phyloP scores from a whole-genome alignment of 1,140 invertebrate species.

The Stenopsyche tienmushanensis region DNA sequence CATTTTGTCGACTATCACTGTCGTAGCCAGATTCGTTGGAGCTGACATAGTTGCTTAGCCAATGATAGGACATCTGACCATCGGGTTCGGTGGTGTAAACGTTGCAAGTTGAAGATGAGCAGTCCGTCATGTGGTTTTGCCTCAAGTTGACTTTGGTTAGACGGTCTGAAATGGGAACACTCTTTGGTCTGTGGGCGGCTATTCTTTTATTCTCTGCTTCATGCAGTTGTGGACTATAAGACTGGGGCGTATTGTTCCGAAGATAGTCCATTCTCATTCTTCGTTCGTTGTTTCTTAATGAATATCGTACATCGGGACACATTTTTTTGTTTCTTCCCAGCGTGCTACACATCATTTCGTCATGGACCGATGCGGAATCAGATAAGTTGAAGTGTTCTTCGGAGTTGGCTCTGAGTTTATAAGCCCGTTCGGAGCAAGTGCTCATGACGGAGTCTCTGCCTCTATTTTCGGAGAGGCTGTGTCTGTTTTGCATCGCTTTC shows the following conservation, averaged over 20 bases:
- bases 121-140: constrained; percentile 50
- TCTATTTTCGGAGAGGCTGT: constrained; percentile 55
- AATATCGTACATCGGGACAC: constrained; percentile 49
- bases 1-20: constrained; percentile 68
- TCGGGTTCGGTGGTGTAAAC: constrained; percentile 48
- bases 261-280: neutral
- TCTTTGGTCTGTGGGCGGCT: constrained; percentile 46
- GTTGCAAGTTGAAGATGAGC: constrained; percentile 52
- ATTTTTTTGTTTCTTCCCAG: constrained; percentile 46
- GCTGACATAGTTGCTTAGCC: constrained; percentile 69
- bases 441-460: constrained; percentile 50
- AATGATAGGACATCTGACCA: constrained; percentile 53
- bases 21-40: constrained; percentile 83
- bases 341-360: constrained; percentile 48
- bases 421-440: constrained; percentile 43
- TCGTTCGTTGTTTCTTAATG: constrained; percentile 42
- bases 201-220: constrained; percentile 50
- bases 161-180: constrained; percentile 54
- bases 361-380: constrained; percentile 53
- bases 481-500: constrained; percentile 46
- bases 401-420: constrained; percentile 45
- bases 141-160: constrained; percentile 47
- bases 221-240: neutral
- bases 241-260: neutral
- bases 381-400: constrained; percentile 55